Base-by-base conservation (phyloP, 2,797 vertebrate genomes). In the Darevskia mixta region DNA sequence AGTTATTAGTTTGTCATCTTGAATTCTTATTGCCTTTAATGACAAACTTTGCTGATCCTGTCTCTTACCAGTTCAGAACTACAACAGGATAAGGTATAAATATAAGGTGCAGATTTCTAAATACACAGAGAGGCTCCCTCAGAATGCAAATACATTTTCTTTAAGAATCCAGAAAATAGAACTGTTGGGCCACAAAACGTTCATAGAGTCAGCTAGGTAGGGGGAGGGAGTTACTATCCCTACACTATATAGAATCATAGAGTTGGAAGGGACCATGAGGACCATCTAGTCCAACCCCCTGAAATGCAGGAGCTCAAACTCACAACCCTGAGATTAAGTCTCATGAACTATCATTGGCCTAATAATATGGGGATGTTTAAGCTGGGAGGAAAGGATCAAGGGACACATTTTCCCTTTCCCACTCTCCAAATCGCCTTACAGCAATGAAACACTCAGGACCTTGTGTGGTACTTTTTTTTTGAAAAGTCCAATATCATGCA, bases 1-100 rank as follows among this genome's bases (percentile, higher is more conserved):
- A 27, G 49, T 55, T 82, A 64, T 86, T 90, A 83, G 58, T 91
- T 82, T 76, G 41, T 86, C 85, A 88, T 73, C 45, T 71, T 49
- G 41, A 43, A 55, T 43, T 25, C 13, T 27, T 66, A 45, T 49
- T n/a, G 27, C 15, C 15, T 35, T 79, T 78, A 29, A 41, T 78
- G 41, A 27, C 10, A 45, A 49, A 32, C 9, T 32, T 66, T 10
- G 18, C 5, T 77, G 41, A 45, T 66, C 41, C 41, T 7, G 27
- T 27, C 23, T 32, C 5, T 55, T 3, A 17, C 45, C 35, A 64
- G 35, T 64, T n/a, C 66, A 17, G 38, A 78, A 23, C 64, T 3
- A 61, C 29, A 41, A 66, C 18, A 67, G 4, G 9, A 4, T 61
- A 66, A 55, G 2, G 13, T 2, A 29, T 6, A 32, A 25, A 32